These are phyloP conservation scores for Tenebrio molitor DNA, from an alignment of 1,140 invertebrate genomes.

Conservation along the genomic window DNA sequence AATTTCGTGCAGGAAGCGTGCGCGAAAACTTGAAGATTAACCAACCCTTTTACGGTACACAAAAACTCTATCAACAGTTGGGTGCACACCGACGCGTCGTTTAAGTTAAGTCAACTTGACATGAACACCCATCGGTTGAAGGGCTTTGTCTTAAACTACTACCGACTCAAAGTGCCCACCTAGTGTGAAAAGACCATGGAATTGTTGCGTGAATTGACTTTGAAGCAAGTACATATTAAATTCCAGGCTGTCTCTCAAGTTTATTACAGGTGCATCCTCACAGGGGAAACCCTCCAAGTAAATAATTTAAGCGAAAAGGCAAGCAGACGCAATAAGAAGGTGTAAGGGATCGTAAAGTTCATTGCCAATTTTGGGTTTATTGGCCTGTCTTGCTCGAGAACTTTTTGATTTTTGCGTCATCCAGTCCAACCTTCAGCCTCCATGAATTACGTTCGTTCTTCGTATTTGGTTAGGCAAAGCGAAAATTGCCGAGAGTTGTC, in stretches of 20 bases:
- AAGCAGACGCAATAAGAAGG: neutral
- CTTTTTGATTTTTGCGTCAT: slow-evolving; percentile 1
- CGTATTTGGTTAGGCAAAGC: too few species aligned
- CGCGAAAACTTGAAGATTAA: slow-evolving; percentile 20
- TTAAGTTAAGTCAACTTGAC: slow-evolving; percentile 9
- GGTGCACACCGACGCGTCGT: slow-evolving; percentile 14
- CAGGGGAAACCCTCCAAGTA: slow-evolving; percentile 22
- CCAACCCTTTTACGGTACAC: slow-evolving; percentile 3
- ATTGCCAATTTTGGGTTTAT: slow-evolving; percentile 22
- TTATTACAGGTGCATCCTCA: slow-evolving; percentile 34
- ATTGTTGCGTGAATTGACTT: slow-evolving; percentile 37
- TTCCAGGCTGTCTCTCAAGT: slow-evolving; percentile 17
- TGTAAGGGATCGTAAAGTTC: slow-evolving; percentile 5
- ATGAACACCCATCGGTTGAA: slow-evolving; percentile 11
- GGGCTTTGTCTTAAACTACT: slow-evolving; percentile 43
- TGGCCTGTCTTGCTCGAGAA: neutral
- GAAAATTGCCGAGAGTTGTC: too few species aligned
- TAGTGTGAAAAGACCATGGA: slow-evolving; percentile 38
- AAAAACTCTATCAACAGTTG: slow-evolving; percentile 37
- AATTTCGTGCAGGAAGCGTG: neutral
- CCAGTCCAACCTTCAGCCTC: too few species aligned
- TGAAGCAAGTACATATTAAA: slow-evolving; percentile 41
- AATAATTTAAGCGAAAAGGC: slow-evolving; percentile 23
- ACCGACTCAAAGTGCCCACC: slow-evolving; percentile 38
- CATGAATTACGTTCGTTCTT: too few species aligned